Percentiles rank a stretch among this genome's conserved stretches.
These are phyloP conservation scores for Heliconius hortense DNA, from an alignment of 2,888 invertebrate species.

Conservation along the genomic window DNA sequence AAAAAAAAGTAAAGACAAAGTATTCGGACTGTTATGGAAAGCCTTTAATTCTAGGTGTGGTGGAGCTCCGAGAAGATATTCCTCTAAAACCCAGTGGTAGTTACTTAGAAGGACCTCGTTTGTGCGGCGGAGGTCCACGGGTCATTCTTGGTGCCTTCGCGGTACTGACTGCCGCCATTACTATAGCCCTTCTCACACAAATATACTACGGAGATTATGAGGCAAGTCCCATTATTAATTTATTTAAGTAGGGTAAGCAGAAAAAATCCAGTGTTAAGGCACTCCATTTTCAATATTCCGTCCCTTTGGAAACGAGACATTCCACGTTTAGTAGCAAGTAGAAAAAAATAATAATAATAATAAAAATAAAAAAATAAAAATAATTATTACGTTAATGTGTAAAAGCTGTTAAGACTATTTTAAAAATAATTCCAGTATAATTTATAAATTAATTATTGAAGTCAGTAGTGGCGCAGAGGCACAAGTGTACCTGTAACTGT, in stretches of 20 bases:
- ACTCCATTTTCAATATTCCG: too few species aligned
- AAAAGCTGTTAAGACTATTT: too few species aligned
- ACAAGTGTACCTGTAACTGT: too few species aligned
- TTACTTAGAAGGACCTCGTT: slow-evolving; percentile 46
- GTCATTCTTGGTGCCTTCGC: slow-evolving; percentile 85
- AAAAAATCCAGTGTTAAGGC: not conserved
- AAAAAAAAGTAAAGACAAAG: too few species aligned
- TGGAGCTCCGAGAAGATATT: slow-evolving; percentile 81
- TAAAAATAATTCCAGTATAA: too few species aligned
- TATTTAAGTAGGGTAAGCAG: not conserved
- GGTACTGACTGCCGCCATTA: slow-evolving; percentile 85
- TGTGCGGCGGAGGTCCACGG: slow-evolving; percentile 79
- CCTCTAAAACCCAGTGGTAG: slow-evolving; percentile 71
- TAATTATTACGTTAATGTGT: too few species aligned
- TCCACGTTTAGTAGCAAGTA: too few species aligned
- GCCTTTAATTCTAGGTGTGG: slow-evolving; percentile 51
- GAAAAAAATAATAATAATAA: too few species aligned
- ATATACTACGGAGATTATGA: slow-evolving; percentile 88
- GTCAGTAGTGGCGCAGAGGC: too few species aligned
- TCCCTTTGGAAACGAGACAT: too few species aligned
- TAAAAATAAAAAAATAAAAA: too few species aligned
- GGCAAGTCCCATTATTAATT: slow-evolving; percentile 54
- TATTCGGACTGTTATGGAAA: not conserved
- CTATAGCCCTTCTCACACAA: slow-evolving; percentile 87
- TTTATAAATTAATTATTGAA: too few species aligned